Evolutionary conservation across 2,797 vertebrate genomes (phyloP), one percentile per base, ranked within the genome.

Genomic region (Selene dorsalis): DNA sequence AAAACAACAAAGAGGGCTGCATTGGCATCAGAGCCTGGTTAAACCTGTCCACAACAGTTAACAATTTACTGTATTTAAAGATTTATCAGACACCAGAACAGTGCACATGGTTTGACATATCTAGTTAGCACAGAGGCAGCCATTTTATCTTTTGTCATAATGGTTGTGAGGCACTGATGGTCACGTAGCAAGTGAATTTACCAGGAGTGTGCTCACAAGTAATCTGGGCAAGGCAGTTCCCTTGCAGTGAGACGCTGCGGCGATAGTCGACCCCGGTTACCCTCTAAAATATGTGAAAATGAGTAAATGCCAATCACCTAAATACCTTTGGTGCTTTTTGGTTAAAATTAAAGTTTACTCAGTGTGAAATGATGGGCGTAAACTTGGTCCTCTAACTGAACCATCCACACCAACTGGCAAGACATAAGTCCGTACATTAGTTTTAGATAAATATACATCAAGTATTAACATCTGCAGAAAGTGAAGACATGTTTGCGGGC

Each of bases 371-470:
- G 24, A 48, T 20, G 10, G 8, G 1, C n/a, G 69, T 52, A 6
- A 45, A 35, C 43, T 38, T 38, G 20, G n/a, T 62, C 12, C 13
- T 1, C 7, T 57, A 24, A 75, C 35, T 24, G 20, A 24, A 14
- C 50, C 38, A 20, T 30, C 52, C 45, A 71, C 30, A 14, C 50
- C 38, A 20, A 30, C 52, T 38, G 22, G 60, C 35, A 74, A 38
- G 4, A 48, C 22, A 35, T n/a, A 52, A 32, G 17, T 16, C n/a
- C 57, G 7, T 28, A 14, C 4, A 30, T 30, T 10, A 17, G 3
- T n/a, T 9, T 38, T 53, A 24, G n/a, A 55, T 28, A 35, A 35
- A 52, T 52, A 52, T 53, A 53, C 12, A 53, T 53, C 0, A 6
- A 24, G 50, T 53, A 53, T 24, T 14, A 24, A 11, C 1, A 26